Base-by-base conservation (phyloP, 2,797 vertebrate genomes). In the Knipowitschia caucasica region DNA sequence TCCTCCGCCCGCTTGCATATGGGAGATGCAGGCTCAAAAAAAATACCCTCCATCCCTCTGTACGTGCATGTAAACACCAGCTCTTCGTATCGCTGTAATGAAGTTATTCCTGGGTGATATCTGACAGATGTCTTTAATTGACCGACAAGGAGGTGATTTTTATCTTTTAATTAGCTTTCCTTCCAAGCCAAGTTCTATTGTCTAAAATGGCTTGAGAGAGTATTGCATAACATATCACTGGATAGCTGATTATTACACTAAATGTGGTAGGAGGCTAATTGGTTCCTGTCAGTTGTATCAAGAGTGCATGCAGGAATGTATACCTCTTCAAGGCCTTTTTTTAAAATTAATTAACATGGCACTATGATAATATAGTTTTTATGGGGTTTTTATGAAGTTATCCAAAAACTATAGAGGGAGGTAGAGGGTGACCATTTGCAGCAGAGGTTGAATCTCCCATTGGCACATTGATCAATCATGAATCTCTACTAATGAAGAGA, bases 91-190 rank as follows among this genome's bases (percentile, higher is more conserved):
- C 70, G 64, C 75, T 67, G 33, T 69, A 78, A 86, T 80, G 74
- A 84, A 86, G 80, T 79, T 78, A 78, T 83, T 84, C 77, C 78
- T 66, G 60, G 70, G 66, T 80, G 69, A 62, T 62, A 79, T 80
- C 69, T 84, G 73, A 82, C 80, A 84, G 74, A 82, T 81, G 75
- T 71, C 76, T 71, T 81, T 86, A 86, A 86, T 82, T 85, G 81
- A 72, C 72, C 73, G 81, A 82, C 70, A 78, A 80, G 80, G 80
- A 73, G 71, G 69, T 79, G 84, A 88, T 87, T 80, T 82, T 43
- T 80, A 89, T 89, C 84, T 86, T 85, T 86, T 89, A 88, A 89
- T 88, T 87, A 88, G 81, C 81, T 83, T 80, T 83, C 69, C 69
- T 67, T 62, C 58, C 23, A 69, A 78, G 83, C 75, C 73, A 66